Evolutionary conservation across 2,113 vertebrate genomes (phyloP).

Genomic region (Chascanopsetta lugubris): DNA sequence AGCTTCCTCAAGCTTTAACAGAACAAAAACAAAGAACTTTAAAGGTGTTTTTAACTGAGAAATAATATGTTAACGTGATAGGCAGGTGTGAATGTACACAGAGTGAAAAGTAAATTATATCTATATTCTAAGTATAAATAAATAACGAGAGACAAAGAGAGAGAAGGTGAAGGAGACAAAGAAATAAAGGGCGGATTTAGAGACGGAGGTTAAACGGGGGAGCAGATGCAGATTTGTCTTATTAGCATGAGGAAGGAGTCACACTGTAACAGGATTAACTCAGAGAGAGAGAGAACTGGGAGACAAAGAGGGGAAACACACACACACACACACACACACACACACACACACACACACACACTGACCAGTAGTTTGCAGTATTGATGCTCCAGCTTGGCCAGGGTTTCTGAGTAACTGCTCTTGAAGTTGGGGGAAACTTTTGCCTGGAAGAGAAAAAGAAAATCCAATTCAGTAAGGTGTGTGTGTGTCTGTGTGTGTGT

Average conservation of each 20-base stretch:
- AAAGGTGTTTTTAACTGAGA: not conserved
- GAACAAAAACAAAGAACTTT: not conserved
- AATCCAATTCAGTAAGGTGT: not conserved
- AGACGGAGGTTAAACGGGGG: not conserved
- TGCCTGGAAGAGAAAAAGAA: slow-evolving; percentile 72
- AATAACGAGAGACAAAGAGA: not conserved
- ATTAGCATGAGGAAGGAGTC: slow-evolving; percentile 32
- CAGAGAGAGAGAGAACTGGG: not conserved
- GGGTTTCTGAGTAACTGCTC: slow-evolving; percentile 90
- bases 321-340: slow-evolving; percentile 5
- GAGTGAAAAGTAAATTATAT: too few relatives aligned
- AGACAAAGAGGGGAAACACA: slow-evolving; percentile 26
- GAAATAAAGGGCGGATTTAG: not conserved
- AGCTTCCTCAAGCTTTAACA: too few relatives aligned
- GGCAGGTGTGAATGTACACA: not conserved
- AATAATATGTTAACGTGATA: not conserved
- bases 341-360: slow-evolving; percentile 20
- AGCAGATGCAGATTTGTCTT: slow-evolving; percentile 18
- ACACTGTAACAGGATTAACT: slow-evolving; percentile 61
- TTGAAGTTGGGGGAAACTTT: slow-evolving; percentile 92
- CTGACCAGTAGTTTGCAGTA: slow-evolving; percentile 97
- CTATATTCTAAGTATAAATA: not conserved
- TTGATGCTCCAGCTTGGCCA: slow-evolving; percentile 94
- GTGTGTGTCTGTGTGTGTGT: slow-evolving; percentile 8
- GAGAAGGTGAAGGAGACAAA: not conserved